Base-by-base conservation (phyloP, 2,797 vertebrate species). In the Parauchenoglanis ngamensis region DNA sequence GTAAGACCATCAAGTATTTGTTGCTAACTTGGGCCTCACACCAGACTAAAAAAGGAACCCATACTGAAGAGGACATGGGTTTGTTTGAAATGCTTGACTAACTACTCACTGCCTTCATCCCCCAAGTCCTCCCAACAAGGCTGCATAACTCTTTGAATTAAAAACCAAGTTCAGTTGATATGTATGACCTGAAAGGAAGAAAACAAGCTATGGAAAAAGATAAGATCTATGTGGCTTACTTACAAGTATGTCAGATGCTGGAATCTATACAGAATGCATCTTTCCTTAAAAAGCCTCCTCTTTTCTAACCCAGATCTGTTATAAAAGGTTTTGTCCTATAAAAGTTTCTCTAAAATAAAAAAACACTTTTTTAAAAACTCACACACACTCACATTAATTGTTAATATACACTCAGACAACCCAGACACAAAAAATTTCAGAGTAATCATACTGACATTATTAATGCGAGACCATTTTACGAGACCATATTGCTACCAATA, bases 191-290 rank as follows among this genome's bases (percentile, higher is more conserved):
- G 59, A 76, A 46, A 68, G 25, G 3, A 59, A 73, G 67, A 68
- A 15, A 77, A 85, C 3, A 11, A 67, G 61, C 75, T 79, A 89
- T 49, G 35, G 52, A 85, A 28, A 77, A 68, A 25, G 35, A 31
- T 57, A 85, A 77, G 70, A 84, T 73, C 83, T 86, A 72, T 31
- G 77, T 86, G 77, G 76, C 81, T 89, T 90, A 81, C 49, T 85
- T 85, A 88, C 79, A 87, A 88, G 67, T 80, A 77, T 87, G 87
- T 73, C 90, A 86, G 75, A 65, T 49, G 70, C 76, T 85, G 75
- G 82, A 94, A 92, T 90, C 89, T 92, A 91, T 91, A 93, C 89
- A 93, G 90, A 92, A 89, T 86, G 93, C 92, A 93, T 92, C 91
- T 92, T 92, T 92, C 90, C 89, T 90, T 90, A 90, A 91, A 89